Percentiles rank a stretch among this genome's conserved stretches.
These are phyloP conservation scores for Corythornis leucogaster DNA, from an alignment of 2,797 vertebrate species.

Conservation along the genomic window DNA sequence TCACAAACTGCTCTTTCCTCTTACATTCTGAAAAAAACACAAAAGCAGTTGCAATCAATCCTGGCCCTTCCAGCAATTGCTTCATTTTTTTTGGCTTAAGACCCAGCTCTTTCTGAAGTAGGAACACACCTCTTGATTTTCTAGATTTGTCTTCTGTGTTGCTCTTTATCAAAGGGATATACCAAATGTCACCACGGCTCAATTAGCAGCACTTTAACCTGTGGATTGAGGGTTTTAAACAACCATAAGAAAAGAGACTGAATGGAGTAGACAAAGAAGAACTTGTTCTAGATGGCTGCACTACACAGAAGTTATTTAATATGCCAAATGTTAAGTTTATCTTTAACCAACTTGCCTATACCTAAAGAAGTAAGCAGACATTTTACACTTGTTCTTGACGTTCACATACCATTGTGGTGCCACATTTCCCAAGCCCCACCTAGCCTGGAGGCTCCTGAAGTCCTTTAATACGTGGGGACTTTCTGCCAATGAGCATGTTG, in stretches of 20 bases:
- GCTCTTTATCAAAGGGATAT: background rate
- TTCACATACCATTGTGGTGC: background rate
- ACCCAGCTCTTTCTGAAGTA: background rate
- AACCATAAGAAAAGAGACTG: background rate
- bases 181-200: background rate
- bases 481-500: background rate
- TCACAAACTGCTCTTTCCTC: background rate
- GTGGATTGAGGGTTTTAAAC: background rate
- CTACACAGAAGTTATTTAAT: background rate
- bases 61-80: background rate
- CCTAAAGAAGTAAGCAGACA: background rate
- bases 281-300: background rate
- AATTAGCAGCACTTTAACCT: background rate
- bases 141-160: background rate
- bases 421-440: background rate
- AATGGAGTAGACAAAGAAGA: background rate
- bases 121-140: background rate
- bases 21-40: constrained; percentile 1
- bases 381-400: accelerated
- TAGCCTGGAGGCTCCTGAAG: accelerated
- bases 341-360: constrained; percentile 3
- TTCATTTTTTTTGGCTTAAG: constrained; percentile 2
- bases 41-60: background rate
- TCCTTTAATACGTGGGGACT: background rate
- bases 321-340: background rate